Evolutionary conservation across 2,113 vertebrate genomes (phyloP), one percentile per base, ranked within the genome.

Genomic region (Taurulus bubalis): DNA sequence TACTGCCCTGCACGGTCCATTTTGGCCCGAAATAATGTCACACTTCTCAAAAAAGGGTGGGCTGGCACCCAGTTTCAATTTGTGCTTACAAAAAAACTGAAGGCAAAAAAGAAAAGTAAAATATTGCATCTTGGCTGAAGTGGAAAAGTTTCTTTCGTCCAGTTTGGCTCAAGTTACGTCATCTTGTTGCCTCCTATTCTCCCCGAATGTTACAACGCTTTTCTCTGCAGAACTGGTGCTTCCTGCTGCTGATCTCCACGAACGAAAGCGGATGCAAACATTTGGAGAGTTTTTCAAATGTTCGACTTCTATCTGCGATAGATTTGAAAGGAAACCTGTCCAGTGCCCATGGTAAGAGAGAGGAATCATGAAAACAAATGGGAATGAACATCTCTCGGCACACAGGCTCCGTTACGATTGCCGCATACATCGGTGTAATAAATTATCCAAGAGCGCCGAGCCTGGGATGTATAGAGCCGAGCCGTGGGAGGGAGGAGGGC

Each of bases 361-460:
- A 72, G 67, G 38, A 60, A 78, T 71, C n/a, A 18, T 40, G 30
- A 63, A 56, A 40, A 51, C 45, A 56, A 65, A 65, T 30, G 53
- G 63, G 53, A 56, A 59, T 51, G 14, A 56, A 42, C 20, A n/a
- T 77, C 62, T 75, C 24, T 82, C 71, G 42, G 45, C 68, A 69
- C 53, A 69, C 59, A 32, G 24, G 58, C 64, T 49, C 45, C 14
- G 42, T 81, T 77, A 82, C 64, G 79, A 80, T 75, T 8, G 62
- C 28, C 30, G 8, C 68, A 80, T 79, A 67, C 73, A 82, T 72
- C 55, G 72, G 8, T 24, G 51, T 58, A 45, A 77, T 89, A 70
- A 85, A 90, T 92, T 79, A 91, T 85, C 80, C 47, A 88, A n/a
- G 42, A 63, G 28, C 8, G 58, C 45, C 3, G 4, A 59, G 38